Evolutionary conservation across 2,113 vertebrate genomes (phyloP).

Genomic region (Myotis yumanensis): DNA sequence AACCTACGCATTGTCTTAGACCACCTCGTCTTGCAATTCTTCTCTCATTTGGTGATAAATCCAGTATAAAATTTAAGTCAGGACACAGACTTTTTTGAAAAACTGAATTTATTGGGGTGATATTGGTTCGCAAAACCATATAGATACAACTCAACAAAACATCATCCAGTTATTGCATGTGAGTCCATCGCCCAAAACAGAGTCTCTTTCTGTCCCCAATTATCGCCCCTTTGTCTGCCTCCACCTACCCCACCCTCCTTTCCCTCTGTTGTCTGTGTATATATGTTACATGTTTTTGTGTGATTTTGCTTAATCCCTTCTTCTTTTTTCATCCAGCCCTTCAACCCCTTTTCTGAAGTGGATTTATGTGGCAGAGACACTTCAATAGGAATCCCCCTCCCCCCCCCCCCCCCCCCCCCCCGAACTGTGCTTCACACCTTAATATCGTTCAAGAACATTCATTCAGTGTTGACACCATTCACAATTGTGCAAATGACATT

Average conservation of each 20-base stretch:
- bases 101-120: neutral
- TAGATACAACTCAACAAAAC: neutral
- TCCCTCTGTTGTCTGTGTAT: neutral
- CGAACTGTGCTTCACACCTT: conserved; percentile 47
- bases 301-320: neutral
- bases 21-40: neutral
- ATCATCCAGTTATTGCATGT: neutral
- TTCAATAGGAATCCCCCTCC: neutral
- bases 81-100: neutral
- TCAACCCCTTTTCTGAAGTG: neutral
- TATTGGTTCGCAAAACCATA: neutral
- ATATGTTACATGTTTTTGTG: neutral
- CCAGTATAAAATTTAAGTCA: neutral
- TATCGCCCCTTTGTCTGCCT: neutral
- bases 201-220: neutral
- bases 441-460: conserved; percentile 60
- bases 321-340: neutral
- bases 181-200: neutral
- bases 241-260: neutral
- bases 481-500: conserved; percentile 72
- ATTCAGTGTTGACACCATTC: conserved; percentile 60
- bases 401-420: too few relatives aligned
- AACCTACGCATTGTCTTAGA: neutral
- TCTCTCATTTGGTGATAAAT: neutral
- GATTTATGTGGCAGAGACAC: neutral